A percentile compares a stretch with the other conserved stretches of the same genome.
Evolutionary conservation across 2,888 invertebrate genomes (phyloP).

Genomic region (Hofmannophila pseudospretella): DNA sequence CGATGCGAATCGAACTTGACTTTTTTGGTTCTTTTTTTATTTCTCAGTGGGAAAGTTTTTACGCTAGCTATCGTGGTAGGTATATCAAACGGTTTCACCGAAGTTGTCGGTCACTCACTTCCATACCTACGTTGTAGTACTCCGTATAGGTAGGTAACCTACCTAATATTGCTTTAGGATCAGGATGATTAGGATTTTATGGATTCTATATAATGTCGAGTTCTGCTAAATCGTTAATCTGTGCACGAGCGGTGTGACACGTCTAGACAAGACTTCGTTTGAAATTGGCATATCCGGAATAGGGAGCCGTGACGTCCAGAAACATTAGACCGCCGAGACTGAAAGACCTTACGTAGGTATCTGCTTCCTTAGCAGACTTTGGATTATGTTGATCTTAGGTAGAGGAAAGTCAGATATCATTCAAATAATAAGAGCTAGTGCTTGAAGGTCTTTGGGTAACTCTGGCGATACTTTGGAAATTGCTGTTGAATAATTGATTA

Average conservation of each 20-base stretch:
- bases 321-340: constrained; percentile 22
- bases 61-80: constrained; percentile 14
- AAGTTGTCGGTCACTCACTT: constrained; percentile 16
- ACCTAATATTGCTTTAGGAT: too few species aligned
- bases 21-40: constrained; percentile 4
- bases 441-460: too few species aligned
- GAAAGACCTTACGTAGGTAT: not conserved
- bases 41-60: not conserved
- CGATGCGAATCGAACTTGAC: not conserved
- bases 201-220: too few species aligned
- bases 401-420: too few species aligned
- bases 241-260: constrained; percentile 33
- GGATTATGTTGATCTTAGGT: too few species aligned
- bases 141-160: too few species aligned
- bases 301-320: constrained; percentile 30
- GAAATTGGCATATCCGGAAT: constrained; percentile 57
- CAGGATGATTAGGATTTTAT: too few species aligned
- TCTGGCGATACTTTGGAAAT: too few species aligned
- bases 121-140: too few species aligned
- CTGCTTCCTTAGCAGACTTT: not conserved
- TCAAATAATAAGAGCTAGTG: too few species aligned
- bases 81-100: constrained; percentile 19
- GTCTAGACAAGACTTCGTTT: constrained; percentile 24
- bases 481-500: too few species aligned
- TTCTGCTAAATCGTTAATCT: too few species aligned